phyloP scores from a whole-genome alignment of 2,797 vertebrate genomes.

The Amphiprion clarkii region DNA sequence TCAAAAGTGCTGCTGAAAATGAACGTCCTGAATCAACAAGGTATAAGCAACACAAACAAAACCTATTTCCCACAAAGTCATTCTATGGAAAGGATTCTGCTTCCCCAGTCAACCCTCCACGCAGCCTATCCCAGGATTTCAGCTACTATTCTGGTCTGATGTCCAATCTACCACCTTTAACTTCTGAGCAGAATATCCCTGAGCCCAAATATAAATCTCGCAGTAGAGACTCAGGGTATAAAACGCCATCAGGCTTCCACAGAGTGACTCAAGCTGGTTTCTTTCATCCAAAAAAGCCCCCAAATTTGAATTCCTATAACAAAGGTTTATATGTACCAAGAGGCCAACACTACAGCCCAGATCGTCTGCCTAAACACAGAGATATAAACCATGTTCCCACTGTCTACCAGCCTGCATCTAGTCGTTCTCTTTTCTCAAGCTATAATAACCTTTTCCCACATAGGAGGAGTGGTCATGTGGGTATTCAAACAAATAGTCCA shows the following conservation, averaged over 20 bases:
- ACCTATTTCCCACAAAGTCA: neutral
- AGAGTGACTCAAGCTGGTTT: constrained; percentile 2
- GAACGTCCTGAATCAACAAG: constrained; percentile 3
- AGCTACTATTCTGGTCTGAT: constrained; percentile 14
- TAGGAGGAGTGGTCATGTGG: neutral
- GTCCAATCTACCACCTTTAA: neutral
- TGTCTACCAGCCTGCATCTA: neutral
- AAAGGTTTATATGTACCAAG: constrained; percentile 17
- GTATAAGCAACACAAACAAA: constrained; percentile 12
- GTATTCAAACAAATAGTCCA: constrained; percentile 22
- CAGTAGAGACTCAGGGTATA: neutral
- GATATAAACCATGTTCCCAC: neutral
- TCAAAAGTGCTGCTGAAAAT: constrained; percentile 8
- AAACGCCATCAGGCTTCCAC: constrained; percentile 12
- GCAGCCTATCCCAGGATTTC: constrained; percentile 19
- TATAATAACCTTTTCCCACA: constrained; percentile 11
- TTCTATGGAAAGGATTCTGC: constrained; percentile 7
- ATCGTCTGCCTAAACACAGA: constrained; percentile 1
- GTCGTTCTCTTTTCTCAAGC: constrained; percentile 13
- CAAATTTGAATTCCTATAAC: constrained; percentile 18
- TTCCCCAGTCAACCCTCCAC: neutral
- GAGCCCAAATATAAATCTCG: constrained; percentile 9
- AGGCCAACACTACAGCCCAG: neutral
- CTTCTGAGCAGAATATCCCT: constrained; percentile 5
- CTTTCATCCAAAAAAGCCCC: neutral